A percentile compares a stretch with the other conserved stretches of the same genome.
These are phyloP conservation scores for Drosophila ficusphila DNA, from an alignment of 1,140 invertebrate species.

Conservation along the genomic window DNA sequence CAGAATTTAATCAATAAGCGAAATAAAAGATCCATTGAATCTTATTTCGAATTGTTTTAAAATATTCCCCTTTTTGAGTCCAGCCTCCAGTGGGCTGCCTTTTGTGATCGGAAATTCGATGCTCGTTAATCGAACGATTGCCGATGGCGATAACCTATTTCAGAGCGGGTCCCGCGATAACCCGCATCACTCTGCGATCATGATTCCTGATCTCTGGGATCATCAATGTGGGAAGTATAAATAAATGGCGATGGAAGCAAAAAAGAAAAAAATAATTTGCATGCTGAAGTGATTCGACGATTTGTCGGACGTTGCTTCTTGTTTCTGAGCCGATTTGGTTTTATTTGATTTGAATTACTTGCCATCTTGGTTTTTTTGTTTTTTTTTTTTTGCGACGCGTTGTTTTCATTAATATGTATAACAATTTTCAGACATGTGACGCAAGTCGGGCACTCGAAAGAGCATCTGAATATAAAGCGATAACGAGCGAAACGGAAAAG, in stretches of 20 bases:
- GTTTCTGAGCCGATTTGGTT: conserved; percentile 33
- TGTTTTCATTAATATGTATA: conserved; percentile 47
- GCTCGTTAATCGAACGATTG: conserved; percentile 65
- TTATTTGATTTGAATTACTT: conserved; percentile 37
- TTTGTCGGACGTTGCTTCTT: conserved; percentile 61
- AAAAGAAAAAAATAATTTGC: conserved; percentile 33
- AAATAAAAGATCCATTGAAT: not conserved
- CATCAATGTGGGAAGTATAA: conserved; percentile 69
- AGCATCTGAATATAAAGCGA: conserved; percentile 6
- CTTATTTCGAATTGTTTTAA: too few species aligned
- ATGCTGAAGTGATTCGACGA: conserved; percentile 47
- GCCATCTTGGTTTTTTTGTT: conserved; percentile 11
- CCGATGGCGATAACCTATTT: conserved; percentile 65
- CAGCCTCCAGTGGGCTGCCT: not conserved
- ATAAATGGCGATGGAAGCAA: conserved; percentile 7
- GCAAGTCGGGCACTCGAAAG: conserved; percentile 28
- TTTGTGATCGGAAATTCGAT: conserved; percentile 39
- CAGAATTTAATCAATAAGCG: not conserved
- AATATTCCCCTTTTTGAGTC: not conserved
- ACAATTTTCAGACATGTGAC: conserved; percentile 45
- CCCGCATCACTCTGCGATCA: conserved; percentile 53
- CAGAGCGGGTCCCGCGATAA: conserved; percentile 49
- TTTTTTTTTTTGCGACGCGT: conserved; percentile 29
- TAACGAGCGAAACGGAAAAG: conserved; percentile 21
- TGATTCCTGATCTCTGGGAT: conserved; percentile 55